Base-by-base conservation (phyloP, 2,888 invertebrate species). In the Lepas anatifera region DNA sequence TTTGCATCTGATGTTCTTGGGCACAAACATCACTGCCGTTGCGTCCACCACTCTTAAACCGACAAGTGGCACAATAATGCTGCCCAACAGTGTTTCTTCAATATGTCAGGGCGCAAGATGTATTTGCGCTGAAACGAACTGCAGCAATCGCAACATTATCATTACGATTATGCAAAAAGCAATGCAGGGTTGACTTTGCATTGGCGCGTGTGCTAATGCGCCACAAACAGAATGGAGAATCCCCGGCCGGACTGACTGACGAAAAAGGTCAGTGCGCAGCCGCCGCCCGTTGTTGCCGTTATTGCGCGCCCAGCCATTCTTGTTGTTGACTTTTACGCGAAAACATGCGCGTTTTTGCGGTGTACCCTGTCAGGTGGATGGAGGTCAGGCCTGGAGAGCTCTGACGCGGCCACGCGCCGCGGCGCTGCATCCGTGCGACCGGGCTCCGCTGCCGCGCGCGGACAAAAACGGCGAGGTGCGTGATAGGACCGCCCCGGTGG, bases 281-380 rank as follows among this genome's bases (percentile, higher is more conserved):
- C 22, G 16, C 11, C 8, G n/a, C n/a, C n/a, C n/a, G n/a, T n/a
- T n/a, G n/a, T n/a, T n/a, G n/a, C 10, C 35, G 58, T 58, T 58
- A 35, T 58, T 58, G 58, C 58, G 22, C 58, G 32, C 16, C 35
- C 35, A 58, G 32, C 41, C 41, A 35, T 18, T 58, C 58, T 35
- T 58, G 58, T 58, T 58, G 58, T 58, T 58, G 58, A 32, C 58
- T 22, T 58, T 58, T 58, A 58, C 58, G 58, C 58, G 58, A 58
- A 58, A 58, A 58, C 58, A 58, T 58, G 58, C 58, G 29, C 58
- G 32, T 58, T 58, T 58, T 58, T 22, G 32, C 22, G 35, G 58
- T 35, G n/a, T n/a, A n/a, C 35, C 2, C 58, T 22, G 35, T 58
- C 58, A 32, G 35, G 58, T 35, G 58, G 58, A 32, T 35, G 58